Evolutionary conservation across 2,888 invertebrate species (phyloP).

Genomic region (Platypus cylindrus): DNA sequence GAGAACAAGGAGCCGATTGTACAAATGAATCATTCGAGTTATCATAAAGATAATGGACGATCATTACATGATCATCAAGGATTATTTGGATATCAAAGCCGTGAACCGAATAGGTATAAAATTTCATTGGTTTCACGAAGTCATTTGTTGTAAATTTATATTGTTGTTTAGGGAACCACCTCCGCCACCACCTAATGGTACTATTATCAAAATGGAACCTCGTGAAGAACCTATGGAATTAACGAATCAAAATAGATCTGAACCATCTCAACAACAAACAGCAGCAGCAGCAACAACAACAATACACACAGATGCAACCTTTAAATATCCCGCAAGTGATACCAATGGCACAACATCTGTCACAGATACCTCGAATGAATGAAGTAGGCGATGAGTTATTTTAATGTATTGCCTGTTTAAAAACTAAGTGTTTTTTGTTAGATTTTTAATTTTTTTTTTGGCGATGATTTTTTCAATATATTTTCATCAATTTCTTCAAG

Average conservation of each 20-base stretch:
- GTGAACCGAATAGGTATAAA: conserved; percentile 16
- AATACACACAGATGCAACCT: conserved; percentile 21
- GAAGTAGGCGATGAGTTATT: conserved; percentile 10
- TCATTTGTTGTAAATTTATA: background rate
- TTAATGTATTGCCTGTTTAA: too few species aligned
- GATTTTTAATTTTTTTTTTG: background rate
- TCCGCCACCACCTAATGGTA: conserved; percentile 2
- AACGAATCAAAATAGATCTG: conserved; percentile 25
- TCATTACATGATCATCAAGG: conserved; percentile 23
- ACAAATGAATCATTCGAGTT: conserved; percentile 27
- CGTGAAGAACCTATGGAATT: conserved; percentile 35
- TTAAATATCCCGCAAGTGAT: conserved; percentile 32
- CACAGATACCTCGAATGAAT: conserved; percentile 16
- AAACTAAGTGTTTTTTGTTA: background rate
- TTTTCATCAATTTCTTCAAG: conserved; percentile 9
- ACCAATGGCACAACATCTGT: conserved; percentile 24
- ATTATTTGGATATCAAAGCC: conserved; percentile 18
- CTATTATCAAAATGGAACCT: conserved; percentile 32
- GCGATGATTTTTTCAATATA: too few species aligned
- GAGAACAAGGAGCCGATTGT: conserved; percentile 27
- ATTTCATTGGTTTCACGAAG: too few species aligned
- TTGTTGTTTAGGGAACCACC: conserved; percentile 8
- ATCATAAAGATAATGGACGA: conserved; percentile 24
- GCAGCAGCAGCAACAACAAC: too few species aligned
- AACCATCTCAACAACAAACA: too few species aligned